Conservation (phyloP, 2,888 invertebrate species). For the Eristalinus aeneus region DNA sequence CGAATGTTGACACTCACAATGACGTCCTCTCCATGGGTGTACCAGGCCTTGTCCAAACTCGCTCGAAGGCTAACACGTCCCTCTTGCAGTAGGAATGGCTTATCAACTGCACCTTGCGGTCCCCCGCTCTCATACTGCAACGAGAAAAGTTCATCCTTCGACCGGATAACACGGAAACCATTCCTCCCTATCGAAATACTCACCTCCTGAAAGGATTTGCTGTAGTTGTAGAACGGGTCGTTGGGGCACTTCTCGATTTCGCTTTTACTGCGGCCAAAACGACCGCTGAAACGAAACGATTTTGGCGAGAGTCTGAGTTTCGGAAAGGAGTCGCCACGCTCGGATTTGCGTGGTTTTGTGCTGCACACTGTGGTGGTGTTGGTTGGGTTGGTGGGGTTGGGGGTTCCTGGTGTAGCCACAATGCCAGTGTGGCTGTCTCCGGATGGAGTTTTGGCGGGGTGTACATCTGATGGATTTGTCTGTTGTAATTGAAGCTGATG, state of each 20-base stretch:
- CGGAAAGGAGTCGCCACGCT: slow-evolving; percentile 79
- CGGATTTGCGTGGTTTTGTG: slow-evolving; percentile 75
- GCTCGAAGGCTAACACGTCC: slow-evolving; percentile 91
- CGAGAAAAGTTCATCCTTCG: slow-evolving; percentile 6
- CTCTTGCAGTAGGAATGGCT: slow-evolving; percentile 92
- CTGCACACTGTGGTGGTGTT: slow-evolving; percentile 7
- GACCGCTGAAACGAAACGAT: slow-evolving; percentile 79
- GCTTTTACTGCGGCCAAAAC: slow-evolving; percentile 80
- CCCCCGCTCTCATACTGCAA: slow-evolving; percentile 81
- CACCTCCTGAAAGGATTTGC: slow-evolving; percentile 80
- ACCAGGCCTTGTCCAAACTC: slow-evolving; percentile 90
- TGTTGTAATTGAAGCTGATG: slow-evolving; percentile 28
- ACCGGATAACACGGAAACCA: too few relatives aligned
- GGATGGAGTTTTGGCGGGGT: slow-evolving; percentile 22
- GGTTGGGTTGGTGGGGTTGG: slow-evolving; percentile 5
- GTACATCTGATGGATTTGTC: slow-evolving; percentile 22
- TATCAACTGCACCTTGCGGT: slow-evolving; percentile 88
- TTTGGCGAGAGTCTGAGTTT: slow-evolving; percentile 79
- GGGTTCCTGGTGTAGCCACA: neutral
- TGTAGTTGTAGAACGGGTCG: slow-evolving; percentile 78
- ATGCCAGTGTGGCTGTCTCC: slow-evolving; percentile 2
- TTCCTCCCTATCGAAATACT: slow-evolving; percentile 31
- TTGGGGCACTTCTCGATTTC: slow-evolving; percentile 78
- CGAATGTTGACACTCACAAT: slow-evolving; percentile 87
- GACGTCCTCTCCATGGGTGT: slow-evolving; percentile 91